Evolutionary conservation across 2,113 vertebrate species (phyloP), one percentile per base, ranked within the genome.

Genomic region (Panthera leo): DNA sequence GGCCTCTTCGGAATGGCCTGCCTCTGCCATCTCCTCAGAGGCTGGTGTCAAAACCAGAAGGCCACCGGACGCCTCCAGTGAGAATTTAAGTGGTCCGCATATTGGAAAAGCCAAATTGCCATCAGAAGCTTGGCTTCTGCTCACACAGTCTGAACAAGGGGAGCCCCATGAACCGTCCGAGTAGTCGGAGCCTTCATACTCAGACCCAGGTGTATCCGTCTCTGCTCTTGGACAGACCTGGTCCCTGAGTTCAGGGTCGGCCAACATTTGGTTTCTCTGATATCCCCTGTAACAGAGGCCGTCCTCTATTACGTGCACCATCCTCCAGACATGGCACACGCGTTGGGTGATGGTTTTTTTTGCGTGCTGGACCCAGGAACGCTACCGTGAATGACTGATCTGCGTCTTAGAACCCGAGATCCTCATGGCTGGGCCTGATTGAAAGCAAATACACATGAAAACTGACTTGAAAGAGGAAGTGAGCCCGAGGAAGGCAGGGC

Each of bases 401-500:
- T 34, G 76, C 34, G 5, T 65, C 76, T 89, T 82, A 34, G 21
- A 93, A 55, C 63, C 84, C 13, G 55, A 75, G 19, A 4, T 53
- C 45, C 78, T 91, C 61, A 15, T 16, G n/a, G 61, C 36, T 70
- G 39, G 31, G 58, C 42, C 65, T 86, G 82, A 39, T 23, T 73
- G 71, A 92, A 68, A 68, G 63, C 25, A 58, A 96, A 71, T n/a
- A 14, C 23, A 82, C 55, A 8, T 9, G 51, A 48, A 73, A 63
- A 53, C 31, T 42, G 29, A 29, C 29, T 83, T 82, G 39, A 96
- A 96, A 90, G 73, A 86, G 29, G n/a, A 79, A 92, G 34, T 18
- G 67, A 65, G 16, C 12, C 19, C n/a, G 29, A 23, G 36, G 55
- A 88, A 36, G 6, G 31, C 53, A n/a, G 39, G 27, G 27, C 29